Base-by-base conservation (phyloP, 2,888 invertebrate genomes). In the Parnassius apollo region DNA sequence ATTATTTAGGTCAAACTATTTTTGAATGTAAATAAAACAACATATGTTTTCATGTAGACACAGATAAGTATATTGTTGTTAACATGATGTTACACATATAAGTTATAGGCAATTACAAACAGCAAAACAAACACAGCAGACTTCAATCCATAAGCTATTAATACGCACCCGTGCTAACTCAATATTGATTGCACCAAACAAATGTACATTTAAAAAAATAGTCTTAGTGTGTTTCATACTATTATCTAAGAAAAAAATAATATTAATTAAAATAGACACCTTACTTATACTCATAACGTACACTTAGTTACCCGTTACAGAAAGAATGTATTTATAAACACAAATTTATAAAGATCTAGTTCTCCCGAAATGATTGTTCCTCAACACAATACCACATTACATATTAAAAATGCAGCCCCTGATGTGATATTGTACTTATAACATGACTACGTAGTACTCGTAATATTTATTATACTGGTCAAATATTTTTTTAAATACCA, bases 401-500 rank as follows among this genome's bases (percentile, higher is more conserved):
- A 35, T 4, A 7, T 35, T 4, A 2, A 9, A 13, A 49, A 18
- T 49, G 12, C 49, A 49, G 49, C 9, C 13, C 9, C 13, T 9
- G 13, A n/a, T 9, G 12, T 13, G 13, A 13, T 49, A 9, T 8
- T 49, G 13, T 2, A 49, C 2, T 18, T 13, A 18, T 49, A 49
- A 49, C 4, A 18, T 13, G 49, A 13, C 49, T 13, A 18, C 49
- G 49, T 13, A 46, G 49, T 13, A 1, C 8, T 49, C 8, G 49
- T 49, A 49, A 1, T 11, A 7, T 49, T 49, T 13, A 49, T 49
- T 18, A 25, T 46, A 56, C 46, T 65, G 48, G 53, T 63, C 65
- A 62, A 65, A 59, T 56, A 49, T 56, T 61, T 59, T 65, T 61
- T 55, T 57, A 59, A 60, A 67, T 58, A 64, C 25, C 62, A 62